Conservation (phyloP, 2,797 vertebrate genomes). For the Sebastes paucispinis region DNA sequence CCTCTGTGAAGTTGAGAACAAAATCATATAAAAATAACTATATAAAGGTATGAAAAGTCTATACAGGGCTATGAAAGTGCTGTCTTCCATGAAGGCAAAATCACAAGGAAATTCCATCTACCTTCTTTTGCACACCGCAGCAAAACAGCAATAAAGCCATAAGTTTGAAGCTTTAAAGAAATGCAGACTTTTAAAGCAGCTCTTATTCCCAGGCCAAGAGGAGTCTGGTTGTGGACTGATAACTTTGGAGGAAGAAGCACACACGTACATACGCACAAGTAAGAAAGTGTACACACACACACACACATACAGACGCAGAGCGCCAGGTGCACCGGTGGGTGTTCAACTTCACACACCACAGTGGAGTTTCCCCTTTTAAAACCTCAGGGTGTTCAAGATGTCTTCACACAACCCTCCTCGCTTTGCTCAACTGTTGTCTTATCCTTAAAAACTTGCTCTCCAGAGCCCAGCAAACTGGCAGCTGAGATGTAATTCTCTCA, state of each 20-base stretch:
- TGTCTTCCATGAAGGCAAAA: conserved; percentile 38
- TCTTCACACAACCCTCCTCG: conserved; percentile 43
- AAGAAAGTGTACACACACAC: conserved; percentile 3
- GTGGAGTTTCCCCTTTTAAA: conserved; percentile 44
- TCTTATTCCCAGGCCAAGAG: conserved; percentile 62
- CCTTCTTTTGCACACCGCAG: conserved; percentile 55
- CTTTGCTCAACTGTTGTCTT: conserved; percentile 47
- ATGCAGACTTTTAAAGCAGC: conserved; percentile 58
- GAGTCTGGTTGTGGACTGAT: conserved; percentile 67
- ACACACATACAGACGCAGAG: not conserved
- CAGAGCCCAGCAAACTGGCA: conserved; percentile 34
- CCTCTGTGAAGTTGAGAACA: conserved; percentile 35
- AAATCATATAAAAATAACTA: conserved; percentile 49
- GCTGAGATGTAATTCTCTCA: conserved; percentile 41
- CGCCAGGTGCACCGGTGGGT: conserved; percentile 34
- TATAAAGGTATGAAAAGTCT: conserved; percentile 40
- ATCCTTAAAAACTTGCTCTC: conserved; percentile 48
- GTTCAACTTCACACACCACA: conserved; percentile 25
- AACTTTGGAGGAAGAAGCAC: conserved; percentile 49
- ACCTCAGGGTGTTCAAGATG: conserved; percentile 48
- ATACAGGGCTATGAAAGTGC: conserved; percentile 36
- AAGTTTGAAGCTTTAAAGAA: conserved; percentile 63
- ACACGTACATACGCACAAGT: conserved; percentile 7
- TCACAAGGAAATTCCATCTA: conserved; percentile 52
- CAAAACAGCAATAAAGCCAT: conserved; percentile 66